phyloP scores from a whole-genome alignment of 2,888 invertebrate genomes.

The Leptinotarsa rubiginosa region DNA sequence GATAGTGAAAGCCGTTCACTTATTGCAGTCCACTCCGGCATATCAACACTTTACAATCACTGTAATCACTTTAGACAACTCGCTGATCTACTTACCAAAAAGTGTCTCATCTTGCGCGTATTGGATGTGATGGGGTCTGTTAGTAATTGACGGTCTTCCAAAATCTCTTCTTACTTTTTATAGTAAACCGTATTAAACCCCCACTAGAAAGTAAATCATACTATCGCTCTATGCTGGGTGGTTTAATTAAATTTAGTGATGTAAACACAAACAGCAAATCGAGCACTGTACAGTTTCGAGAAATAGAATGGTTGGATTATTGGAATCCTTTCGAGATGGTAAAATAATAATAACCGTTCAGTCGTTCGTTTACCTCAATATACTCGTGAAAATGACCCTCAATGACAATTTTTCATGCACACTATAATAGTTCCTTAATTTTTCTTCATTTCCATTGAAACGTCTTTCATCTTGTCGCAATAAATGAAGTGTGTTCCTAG shows the following conservation, averaged over 20 bases:
- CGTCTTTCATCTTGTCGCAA: too few species aligned
- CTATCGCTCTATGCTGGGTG: slow-evolving; percentile 36
- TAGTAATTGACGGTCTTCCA: slow-evolving; percentile 67
- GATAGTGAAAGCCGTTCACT: slow-evolving; percentile 23
- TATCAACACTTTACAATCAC: slow-evolving; percentile 33
- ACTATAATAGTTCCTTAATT: too few species aligned
- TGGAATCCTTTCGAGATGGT: not conserved
- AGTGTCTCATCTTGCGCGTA: slow-evolving; percentile 52
- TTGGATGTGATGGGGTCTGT: slow-evolving; percentile 72
- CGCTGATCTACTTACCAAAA: slow-evolving; percentile 50
- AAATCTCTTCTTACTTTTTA: slow-evolving; percentile 39
- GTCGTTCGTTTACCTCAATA: not conserved
- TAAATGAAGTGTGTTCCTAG: too few species aligned
- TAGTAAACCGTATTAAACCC: slow-evolving; percentile 36
- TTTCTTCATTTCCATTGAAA: too few species aligned
- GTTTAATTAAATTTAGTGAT: slow-evolving; percentile 43
- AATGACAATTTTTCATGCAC: too few species aligned
- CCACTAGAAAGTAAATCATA: slow-evolving; percentile 29
- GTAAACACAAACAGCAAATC: slow-evolving; percentile 42
- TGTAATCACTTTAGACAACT: slow-evolving; percentile 23
- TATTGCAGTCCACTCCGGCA: slow-evolving; percentile 22
- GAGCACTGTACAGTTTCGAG: slow-evolving; percentile 27
- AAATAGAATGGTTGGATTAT: slow-evolving; percentile 14
- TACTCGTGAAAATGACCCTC: too few species aligned
- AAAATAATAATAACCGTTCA: not conserved